Base-by-base conservation (phyloP, 2,113 vertebrate genomes). In the Corythornis madagascariensis region DNA sequence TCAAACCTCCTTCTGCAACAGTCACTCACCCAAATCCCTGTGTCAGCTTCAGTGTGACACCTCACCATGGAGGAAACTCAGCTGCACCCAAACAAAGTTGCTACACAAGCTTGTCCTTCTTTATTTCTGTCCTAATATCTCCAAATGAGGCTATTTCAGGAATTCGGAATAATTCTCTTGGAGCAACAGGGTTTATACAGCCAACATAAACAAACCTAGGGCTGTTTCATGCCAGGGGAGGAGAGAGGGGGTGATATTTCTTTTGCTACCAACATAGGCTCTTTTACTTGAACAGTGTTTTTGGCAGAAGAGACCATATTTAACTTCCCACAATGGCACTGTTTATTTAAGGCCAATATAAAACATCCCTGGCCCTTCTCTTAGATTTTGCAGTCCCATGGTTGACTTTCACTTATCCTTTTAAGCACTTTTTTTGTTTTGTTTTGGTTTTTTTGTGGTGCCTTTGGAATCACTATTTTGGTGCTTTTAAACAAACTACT, bases 291-390 rank as follows among this genome's bases (percentile, higher is more conserved):
- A 88, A 43, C 29, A 81, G 72, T 86, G 48, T 83, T 94, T 95
- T 90, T 96, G 94, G 93, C 95, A 95, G 90, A 85, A 83, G 88
- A 56, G 80, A 91, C 79, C 90, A 94, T 93, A 95, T 94, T 95
- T 96, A 95, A 94, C 94, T 92, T 96, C 92, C 85, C 83, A 92
- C 93, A 96, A 95, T 91, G 95, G 92, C 85, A 95, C 83, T 95
- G 92, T 96, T 96, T 96, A 96, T 85, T 90, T 94, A 95, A 95
- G 93, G 90, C 47, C 64, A 92, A 77, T 92, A 88, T 88, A 90
- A 95, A 96, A 91, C 52, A 95, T 83, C 83, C 64, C 90, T 88
- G 88, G 92, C 56, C 93, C 72, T 95, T 86, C 92, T 83, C 79
- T 92, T 28, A 66, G 85, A 74, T 89, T 95, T 90, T 86, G 89